Percentiles rank a stretch among this genome's conserved stretches.
Conservation (phyloP, 2,113 vertebrate species). For the Orthochromis indermauri region DNA sequence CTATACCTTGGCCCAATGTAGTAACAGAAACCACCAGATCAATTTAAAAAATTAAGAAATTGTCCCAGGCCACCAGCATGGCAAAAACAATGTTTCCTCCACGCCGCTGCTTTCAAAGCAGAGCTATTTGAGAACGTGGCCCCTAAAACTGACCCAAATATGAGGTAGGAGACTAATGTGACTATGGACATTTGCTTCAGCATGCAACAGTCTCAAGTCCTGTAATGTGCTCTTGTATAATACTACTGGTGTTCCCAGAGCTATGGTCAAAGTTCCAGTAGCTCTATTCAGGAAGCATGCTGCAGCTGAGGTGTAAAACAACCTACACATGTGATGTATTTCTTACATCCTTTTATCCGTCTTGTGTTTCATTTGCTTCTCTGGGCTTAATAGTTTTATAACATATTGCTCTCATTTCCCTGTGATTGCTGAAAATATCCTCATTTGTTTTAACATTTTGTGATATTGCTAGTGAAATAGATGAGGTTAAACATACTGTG, state of each 20-base stretch:
- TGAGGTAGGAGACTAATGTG: neutral
- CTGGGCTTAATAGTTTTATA: neutral
- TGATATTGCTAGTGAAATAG: neutral
- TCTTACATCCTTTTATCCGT: neutral
- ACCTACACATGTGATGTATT: neutral
- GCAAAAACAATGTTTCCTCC: neutral
- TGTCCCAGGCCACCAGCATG: neutral
- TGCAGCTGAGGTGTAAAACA: neutral
- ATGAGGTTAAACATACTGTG: neutral
- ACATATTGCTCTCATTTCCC: neutral
- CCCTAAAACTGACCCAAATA: neutral
- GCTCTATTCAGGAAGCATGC: neutral
- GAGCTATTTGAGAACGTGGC: neutral
- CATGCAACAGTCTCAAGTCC: neutral
- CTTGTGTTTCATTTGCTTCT: neutral
- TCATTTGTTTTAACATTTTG: neutral
- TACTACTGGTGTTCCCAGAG: neutral
- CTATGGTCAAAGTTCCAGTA: neutral
- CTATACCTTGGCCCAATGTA: neutral
- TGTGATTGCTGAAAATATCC: neutral
- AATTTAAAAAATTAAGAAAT: neutral
- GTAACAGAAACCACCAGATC: neutral
- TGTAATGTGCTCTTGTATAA: neutral
- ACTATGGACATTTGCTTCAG: neutral
- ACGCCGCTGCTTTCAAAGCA: neutral